Evolutionary conservation across 2,888 invertebrate genomes (phyloP).

Genomic region (Macaria notata): DNA sequence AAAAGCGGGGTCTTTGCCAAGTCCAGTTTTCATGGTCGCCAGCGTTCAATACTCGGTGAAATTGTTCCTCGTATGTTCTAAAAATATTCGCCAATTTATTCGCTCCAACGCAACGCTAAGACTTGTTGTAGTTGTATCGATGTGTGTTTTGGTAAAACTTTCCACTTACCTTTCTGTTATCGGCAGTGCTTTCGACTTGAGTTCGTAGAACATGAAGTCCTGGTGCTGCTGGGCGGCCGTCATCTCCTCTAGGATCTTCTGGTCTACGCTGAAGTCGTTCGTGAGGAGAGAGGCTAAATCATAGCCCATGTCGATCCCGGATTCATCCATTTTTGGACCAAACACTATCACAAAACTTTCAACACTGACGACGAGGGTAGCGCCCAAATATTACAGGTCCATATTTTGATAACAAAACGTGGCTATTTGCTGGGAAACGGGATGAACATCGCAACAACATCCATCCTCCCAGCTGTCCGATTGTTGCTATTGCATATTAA

Average conservation of each 20-base stretch:
- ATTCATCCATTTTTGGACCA: constrained; percentile 82
- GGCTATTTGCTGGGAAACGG: constrained; percentile 54
- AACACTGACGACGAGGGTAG: constrained; percentile 53
- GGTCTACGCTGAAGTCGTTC: constrained; percentile 78
- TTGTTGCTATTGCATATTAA: constrained; percentile 65
- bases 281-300: constrained; percentile 83
- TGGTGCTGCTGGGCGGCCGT: constrained; percentile 78
- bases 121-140: constrained; percentile 15
- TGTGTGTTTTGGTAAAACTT: constrained; percentile 37
- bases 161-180: constrained; percentile 80
- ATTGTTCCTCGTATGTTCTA: constrained; percentile 75
- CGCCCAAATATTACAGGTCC: constrained; percentile 41
- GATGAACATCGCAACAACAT: constrained; percentile 62
- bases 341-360: constrained; percentile 59
- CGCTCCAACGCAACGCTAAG: constrained; percentile 40
- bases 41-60: constrained; percentile 61
- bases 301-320: constrained; percentile 85
- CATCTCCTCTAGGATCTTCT: constrained; percentile 80
- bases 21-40: constrained; percentile 74
- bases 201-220: constrained; percentile 84
- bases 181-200: constrained; percentile 83
- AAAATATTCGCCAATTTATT: constrained; percentile 67
- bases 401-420: constrained; percentile 55
- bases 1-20: constrained; percentile 74
- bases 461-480: constrained; percentile 78